These are phyloP conservation scores for Loriculus beryllinus DNA, from an alignment of 2,797 vertebrate species.

Conservation along the genomic window DNA sequence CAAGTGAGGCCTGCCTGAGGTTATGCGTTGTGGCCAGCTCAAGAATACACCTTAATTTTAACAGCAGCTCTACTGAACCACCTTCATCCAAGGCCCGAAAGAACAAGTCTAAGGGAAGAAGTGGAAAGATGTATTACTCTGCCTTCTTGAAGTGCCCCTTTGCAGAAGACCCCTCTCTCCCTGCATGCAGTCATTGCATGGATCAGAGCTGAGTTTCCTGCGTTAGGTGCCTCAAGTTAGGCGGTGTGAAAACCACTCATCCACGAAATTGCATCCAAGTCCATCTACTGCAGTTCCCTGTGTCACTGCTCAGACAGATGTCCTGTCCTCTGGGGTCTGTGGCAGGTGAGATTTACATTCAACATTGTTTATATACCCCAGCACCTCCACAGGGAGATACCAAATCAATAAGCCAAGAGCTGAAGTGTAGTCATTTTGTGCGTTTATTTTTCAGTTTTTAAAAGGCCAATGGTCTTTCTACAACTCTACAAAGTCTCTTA, in stretches of 20 bases:
- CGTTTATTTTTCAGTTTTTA: neutral
- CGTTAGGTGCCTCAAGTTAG: neutral
- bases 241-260: slow-evolving; percentile 12
- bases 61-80: neutral
- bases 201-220: neutral
- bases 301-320: neutral
- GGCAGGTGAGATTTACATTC: slow-evolving; percentile 33
- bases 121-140: neutral
- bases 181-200: accelerated
- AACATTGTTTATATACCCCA: slow-evolving; percentile 14
- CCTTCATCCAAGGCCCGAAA: neutral
- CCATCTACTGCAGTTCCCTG: neutral
- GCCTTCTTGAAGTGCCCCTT: neutral
- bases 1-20: accelerated
- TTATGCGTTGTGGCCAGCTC: neutral
- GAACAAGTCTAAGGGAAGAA: neutral
- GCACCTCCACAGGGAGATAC: neutral
- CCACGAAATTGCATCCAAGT: neutral
- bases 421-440: neutral
- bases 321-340: neutral
- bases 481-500: neutral
- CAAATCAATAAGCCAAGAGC: slow-evolving; percentile 24
- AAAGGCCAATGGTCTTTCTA: neutral
- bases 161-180: neutral
- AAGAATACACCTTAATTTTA: neutral